Evolutionary conservation across 2,797 vertebrate genomes (phyloP).

Genomic region (Sebastes cheni): DNA sequence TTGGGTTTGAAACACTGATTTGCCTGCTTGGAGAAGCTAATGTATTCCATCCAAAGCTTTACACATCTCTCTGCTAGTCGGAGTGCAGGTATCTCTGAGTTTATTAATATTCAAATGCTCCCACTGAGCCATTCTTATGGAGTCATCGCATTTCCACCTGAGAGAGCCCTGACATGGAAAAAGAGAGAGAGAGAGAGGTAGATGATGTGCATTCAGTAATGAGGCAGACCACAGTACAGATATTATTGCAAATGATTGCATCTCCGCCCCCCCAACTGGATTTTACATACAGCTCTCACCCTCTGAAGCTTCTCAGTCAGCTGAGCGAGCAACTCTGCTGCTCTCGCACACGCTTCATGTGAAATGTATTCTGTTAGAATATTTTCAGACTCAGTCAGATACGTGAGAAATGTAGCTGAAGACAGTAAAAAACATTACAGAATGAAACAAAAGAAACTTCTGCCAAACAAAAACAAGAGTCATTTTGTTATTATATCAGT

Average conservation of each 20-base stretch:
- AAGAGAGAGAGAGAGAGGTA: background rate
- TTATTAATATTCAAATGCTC: slow-evolving; percentile 1
- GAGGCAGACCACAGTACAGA: background rate
- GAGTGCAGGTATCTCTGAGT: background rate
- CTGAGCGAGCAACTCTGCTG: background rate
- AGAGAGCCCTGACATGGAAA: background rate
- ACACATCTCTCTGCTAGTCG: background rate
- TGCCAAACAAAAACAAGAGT: background rate
- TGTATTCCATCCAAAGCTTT: background rate
- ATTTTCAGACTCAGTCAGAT: background rate
- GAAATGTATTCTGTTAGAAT: background rate
- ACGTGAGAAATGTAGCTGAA: background rate
- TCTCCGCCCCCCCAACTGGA: background rate
- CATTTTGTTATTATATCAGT: background rate
- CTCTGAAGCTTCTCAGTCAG: background rate
- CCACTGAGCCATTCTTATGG: background rate
- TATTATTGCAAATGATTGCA: background rate
- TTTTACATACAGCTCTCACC: background rate
- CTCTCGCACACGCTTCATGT: background rate
- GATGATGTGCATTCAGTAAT: background rate
- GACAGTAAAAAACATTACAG: background rate
- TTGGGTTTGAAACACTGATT: background rate
- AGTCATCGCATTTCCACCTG: background rate
- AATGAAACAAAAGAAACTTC: background rate
- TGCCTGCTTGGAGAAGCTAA: background rate